Conservation (phyloP, 2,888 invertebrate species). For the Coecobrya sp. region DNA sequence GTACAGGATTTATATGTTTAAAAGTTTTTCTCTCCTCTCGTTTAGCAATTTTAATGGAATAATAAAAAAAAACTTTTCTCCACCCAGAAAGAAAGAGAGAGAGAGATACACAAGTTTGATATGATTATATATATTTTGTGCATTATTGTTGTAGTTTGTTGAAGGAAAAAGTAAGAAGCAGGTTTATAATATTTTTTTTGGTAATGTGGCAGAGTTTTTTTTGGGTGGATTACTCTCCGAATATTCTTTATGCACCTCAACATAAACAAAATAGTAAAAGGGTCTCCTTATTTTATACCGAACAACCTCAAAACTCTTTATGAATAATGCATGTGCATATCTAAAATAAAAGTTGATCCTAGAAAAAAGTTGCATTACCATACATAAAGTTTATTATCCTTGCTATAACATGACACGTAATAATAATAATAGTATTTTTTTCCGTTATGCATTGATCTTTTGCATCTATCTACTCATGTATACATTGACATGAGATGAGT, state of each 20-base stretch:
- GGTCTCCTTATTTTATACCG: slow-evolving; percentile 16
- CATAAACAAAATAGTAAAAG: slow-evolving; percentile 30
- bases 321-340: slow-evolving; percentile 67
- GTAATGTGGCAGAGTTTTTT: too few relatives aligned
- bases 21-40: neutral
- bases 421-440: slow-evolving; percentile 6
- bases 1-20: neutral
- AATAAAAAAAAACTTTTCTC: neutral
- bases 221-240: too few relatives aligned
- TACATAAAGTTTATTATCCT: slow-evolving; percentile 27
- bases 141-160: neutral
- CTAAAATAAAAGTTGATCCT: neutral
- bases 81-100: too few relatives aligned
- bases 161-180: neutral
- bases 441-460: slow-evolving; percentile 18
- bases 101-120: neutral
- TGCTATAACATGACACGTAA: slow-evolving; percentile 5
- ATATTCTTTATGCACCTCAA: neutral
- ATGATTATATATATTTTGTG: neutral
- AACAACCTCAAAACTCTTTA: slow-evolving; percentile 28
- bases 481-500: neutral
- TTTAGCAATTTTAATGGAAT: slow-evolving; percentile 13
- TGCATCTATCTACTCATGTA: neutral
- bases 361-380: slow-evolving; percentile 16
- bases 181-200: too few relatives aligned